A percentile compares a stretch with the other conserved stretches of the same genome.
phyloP scores from a whole-genome alignment of 2,797 vertebrate species.

The Sylvia borin region DNA sequence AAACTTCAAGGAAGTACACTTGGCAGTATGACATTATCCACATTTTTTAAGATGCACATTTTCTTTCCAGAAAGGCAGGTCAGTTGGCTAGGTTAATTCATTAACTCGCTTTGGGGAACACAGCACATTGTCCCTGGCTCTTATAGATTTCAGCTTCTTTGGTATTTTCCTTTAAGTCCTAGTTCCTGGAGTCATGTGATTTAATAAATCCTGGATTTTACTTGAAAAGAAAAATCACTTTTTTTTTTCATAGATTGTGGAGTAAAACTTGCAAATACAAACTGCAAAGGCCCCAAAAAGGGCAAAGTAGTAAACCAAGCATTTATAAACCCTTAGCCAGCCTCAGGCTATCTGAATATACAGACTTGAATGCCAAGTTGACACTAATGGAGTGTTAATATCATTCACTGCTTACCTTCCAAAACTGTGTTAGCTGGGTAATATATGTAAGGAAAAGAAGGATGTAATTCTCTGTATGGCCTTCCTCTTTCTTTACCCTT shows the following conservation, averaged over 20 bases:
- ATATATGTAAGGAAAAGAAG: not conserved
- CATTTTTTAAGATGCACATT: not conserved
- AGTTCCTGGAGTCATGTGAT: not conserved
- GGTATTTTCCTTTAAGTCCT: not conserved
- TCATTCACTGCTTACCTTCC: not conserved
- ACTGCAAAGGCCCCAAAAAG: not conserved
- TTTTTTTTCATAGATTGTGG: not conserved
- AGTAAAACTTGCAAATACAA: not conserved
- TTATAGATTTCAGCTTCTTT: not conserved
- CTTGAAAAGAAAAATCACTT: not conserved
- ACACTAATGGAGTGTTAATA: not conserved
- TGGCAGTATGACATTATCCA: accelerated
- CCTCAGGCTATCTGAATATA: not conserved
- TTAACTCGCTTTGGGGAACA: not conserved
- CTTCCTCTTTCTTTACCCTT: not conserved
- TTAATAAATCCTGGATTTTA: not conserved
- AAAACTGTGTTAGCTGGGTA: not conserved
- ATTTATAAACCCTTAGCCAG: not conserved
- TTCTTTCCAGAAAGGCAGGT: not conserved
- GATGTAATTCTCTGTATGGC: not conserved
- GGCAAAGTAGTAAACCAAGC: not conserved
- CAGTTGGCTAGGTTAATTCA: not conserved
- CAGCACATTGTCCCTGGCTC: not conserved
- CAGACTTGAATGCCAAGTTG: not conserved
- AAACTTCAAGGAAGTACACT: not conserved